phyloP scores from a whole-genome alignment of 2,797 vertebrate species.

The Artibeus lituratus region DNA sequence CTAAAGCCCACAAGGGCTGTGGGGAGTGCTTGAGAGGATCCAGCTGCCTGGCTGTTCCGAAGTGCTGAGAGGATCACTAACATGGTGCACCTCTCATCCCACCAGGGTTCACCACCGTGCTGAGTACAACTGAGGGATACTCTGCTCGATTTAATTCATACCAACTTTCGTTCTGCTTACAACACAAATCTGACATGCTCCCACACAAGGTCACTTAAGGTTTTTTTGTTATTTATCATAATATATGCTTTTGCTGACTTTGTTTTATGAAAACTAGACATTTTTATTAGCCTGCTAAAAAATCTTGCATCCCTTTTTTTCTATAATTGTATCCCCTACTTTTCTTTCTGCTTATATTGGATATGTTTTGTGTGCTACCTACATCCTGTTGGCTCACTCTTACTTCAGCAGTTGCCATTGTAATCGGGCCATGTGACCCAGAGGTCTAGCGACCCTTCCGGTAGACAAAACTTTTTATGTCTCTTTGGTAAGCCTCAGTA shows the following conservation, averaged over 20 bases:
- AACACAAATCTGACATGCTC: not conserved
- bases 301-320: not conserved
- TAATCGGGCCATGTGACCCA: not conserved
- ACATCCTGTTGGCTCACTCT: not conserved
- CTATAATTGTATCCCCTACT: not conserved
- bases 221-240: not conserved
- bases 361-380: not conserved
- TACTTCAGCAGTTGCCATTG: not conserved
- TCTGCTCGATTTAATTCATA: not conserved
- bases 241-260: not conserved
- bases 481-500: not conserved
- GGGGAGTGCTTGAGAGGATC: not conserved
- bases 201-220: not conserved
- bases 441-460: not conserved
- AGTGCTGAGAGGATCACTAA: not conserved
- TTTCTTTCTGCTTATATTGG: not conserved
- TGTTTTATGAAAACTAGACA: not conserved
- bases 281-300: not conserved
- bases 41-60: not conserved
- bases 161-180: not conserved
- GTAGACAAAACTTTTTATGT: not conserved
- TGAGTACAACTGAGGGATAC: not conserved
- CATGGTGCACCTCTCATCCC: not conserved
- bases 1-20: not conserved
- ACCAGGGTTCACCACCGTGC: not conserved